Evolutionary conservation across 2,888 invertebrate species (phyloP).

Genomic region (Caenorhabditis macrosperma): DNA sequence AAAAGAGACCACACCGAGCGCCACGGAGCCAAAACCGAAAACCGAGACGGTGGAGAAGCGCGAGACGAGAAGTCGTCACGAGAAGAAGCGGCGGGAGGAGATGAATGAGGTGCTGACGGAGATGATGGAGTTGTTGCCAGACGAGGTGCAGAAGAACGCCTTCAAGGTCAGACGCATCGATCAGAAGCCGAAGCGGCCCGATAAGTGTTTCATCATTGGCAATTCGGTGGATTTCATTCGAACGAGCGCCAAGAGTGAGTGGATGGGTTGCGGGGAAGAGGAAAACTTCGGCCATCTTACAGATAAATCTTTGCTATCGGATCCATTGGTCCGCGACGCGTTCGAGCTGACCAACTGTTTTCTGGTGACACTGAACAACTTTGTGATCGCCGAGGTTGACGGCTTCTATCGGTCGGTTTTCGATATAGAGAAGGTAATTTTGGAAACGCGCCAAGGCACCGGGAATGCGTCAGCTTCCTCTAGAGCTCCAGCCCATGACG

Average conservation of each 20-base stretch:
- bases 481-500: too few relatives aligned
- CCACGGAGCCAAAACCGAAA: too few relatives aligned
- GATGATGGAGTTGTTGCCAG: constrained; percentile 38
- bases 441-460: background rate
- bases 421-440: constrained; percentile 32
- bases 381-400: constrained; percentile 6
- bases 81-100: constrained; percentile 50
- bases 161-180: background rate
- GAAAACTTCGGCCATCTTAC: too few relatives aligned
- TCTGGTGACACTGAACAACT: constrained; percentile 20
- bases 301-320: constrained; percentile 1
- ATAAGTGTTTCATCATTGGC: constrained; percentile 56
- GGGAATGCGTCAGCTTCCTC: too few relatives aligned
- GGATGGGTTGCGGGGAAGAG: too few relatives aligned
- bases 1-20: background rate
- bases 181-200: constrained; percentile 42
- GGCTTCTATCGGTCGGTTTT: constrained; percentile 34
- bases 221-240: constrained; percentile 41
- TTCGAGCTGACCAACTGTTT: constrained; percentile 26
- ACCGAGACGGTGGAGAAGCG: constrained; percentile 32
- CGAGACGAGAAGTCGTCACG: constrained; percentile 50
- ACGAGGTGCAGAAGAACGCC: background rate
- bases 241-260: constrained; percentile 26
- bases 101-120: constrained; percentile 47
- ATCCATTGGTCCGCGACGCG: constrained; percentile 4